Base-by-base conservation (phyloP, 2,888 invertebrate genomes). In the Trichogramma dendrolimi region DNA sequence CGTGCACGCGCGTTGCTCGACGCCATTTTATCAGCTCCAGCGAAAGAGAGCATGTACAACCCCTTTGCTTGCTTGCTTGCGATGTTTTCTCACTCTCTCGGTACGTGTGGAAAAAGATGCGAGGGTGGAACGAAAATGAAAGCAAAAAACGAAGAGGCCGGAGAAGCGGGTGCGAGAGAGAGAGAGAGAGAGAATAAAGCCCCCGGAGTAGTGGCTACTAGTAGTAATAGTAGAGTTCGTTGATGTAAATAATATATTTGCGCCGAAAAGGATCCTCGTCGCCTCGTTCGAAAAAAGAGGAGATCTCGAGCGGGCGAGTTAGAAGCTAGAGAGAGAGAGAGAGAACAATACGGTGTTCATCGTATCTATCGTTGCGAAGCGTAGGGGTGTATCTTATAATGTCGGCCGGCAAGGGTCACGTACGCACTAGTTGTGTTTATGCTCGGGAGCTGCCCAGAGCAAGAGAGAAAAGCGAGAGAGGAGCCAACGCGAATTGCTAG, bases 241-340 rank as follows among this genome's bases (percentile, higher is more conserved):
- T 6, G 11, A 53, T 59, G 66, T 66, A 66, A 66, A 66, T 66
- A 66, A 66, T 66, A 64, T 66, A 66, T 66, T 64, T 64, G 63
- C 14, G 10, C 53, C 58, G 63, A 64, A 66, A 66, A 50, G 64
- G 64, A 64, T 61, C 56, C 63, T 60, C 62, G 60, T 14, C 41
- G 54, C 8, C 4, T 5, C 43, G 42, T 10, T 43, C 56, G n/a
- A 8, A 4, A 7, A 54, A 40, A 54, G 4, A 4, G 8, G 7
- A 27, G 51, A 42, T 49, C 60, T 54, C 49, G 11, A 55, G 43
- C 41, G 48, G 53, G 62, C 60, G 62, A 60, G 65, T 64, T 64
- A 54, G 43, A 42, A 11, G 44, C 43, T 54, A 46, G 8, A 46
- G 46, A 46, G 46, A 46, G n/a, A 46, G n/a, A 46, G 8, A 46